Conservation (phyloP, 2,113 vertebrate species). For the Leuciscus idus region DNA sequence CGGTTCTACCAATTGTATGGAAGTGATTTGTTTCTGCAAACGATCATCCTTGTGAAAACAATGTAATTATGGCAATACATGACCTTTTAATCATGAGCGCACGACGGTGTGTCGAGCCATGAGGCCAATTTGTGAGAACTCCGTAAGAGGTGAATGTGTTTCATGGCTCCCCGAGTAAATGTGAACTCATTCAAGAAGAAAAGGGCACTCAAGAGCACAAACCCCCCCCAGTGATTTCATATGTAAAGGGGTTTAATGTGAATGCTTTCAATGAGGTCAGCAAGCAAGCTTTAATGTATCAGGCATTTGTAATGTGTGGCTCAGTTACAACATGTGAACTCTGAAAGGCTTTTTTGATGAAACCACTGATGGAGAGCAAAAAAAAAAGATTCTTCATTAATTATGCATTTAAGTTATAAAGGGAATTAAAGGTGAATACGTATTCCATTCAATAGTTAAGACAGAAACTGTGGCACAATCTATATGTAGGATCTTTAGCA, state of each 20-base stretch:
- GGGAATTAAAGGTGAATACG: no score
- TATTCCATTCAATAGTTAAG: background rate
- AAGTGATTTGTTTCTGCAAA: slow-evolving; percentile 36
- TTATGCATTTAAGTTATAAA: no score
- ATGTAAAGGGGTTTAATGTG: slow-evolving; percentile 30
- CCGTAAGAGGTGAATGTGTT: slow-evolving; percentile 30
- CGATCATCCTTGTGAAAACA: slow-evolving; percentile 28
- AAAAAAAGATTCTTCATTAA: background rate
- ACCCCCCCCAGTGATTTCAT: background rate
- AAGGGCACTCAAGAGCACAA: slow-evolving; percentile 27
- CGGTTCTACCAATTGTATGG: background rate
- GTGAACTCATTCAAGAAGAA: slow-evolving; percentile 35
- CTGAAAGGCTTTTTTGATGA: slow-evolving; percentile 10
- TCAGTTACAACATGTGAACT: background rate
- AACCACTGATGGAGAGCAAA: background rate
- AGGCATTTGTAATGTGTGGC: background rate
- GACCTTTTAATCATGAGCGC: slow-evolving; percentile 46
- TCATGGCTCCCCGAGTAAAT: slow-evolving; percentile 32
- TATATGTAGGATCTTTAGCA: background rate
- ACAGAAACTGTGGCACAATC: background rate
- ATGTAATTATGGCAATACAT: slow-evolving; percentile 52
- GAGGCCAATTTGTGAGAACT: slow-evolving; percentile 38
- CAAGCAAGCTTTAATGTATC: background rate
- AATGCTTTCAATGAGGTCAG: slow-evolving; percentile 7
- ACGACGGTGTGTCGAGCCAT: slow-evolving; percentile 25